Percentiles rank a stretch among this genome's conserved stretches.
Conservation (phyloP, 2,888 invertebrate genomes). For the Colletes collaris region DNA sequence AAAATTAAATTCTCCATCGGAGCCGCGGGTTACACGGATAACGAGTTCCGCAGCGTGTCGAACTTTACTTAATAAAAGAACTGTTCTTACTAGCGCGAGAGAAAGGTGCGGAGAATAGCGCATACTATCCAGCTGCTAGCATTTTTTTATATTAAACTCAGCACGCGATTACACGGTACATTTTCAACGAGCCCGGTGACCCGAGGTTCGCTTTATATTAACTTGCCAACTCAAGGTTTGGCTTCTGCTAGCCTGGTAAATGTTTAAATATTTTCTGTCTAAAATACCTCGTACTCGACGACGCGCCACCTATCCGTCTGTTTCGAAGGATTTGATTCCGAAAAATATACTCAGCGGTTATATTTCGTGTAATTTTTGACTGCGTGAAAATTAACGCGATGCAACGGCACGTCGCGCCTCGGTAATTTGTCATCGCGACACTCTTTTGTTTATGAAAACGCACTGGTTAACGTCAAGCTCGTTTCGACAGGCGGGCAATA, state of each 20-base stretch:
- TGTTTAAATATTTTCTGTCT: no score
- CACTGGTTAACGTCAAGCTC: background rate
- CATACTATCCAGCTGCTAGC: constrained; percentile 19
- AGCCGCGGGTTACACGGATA: constrained; percentile 31
- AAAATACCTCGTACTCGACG: no score
- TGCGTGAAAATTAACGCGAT: no score
- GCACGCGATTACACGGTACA: constrained; percentile 16
- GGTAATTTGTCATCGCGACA: no score
- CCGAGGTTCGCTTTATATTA: constrained; percentile 10
- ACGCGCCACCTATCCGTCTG: no score
- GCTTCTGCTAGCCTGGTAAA: background rate
- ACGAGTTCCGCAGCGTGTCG: constrained; percentile 34
- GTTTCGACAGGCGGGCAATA: background rate
- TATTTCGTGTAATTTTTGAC: no score
- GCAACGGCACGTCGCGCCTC: no score
- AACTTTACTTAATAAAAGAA: constrained; percentile 47
- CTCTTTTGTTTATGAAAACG: no score
- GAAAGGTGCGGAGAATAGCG: constrained; percentile 20
- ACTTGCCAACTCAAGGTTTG: constrained; percentile 10
- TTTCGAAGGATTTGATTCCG: no score
- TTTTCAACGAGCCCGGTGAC: constrained; percentile 15
- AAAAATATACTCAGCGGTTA: no score
- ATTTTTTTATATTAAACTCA: constrained; percentile 36
- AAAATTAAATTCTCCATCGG: constrained; percentile 57
- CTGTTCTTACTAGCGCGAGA: constrained; percentile 12